phyloP scores from a whole-genome alignment of 1,140 invertebrate genomes.

The Drosophila simulans region DNA sequence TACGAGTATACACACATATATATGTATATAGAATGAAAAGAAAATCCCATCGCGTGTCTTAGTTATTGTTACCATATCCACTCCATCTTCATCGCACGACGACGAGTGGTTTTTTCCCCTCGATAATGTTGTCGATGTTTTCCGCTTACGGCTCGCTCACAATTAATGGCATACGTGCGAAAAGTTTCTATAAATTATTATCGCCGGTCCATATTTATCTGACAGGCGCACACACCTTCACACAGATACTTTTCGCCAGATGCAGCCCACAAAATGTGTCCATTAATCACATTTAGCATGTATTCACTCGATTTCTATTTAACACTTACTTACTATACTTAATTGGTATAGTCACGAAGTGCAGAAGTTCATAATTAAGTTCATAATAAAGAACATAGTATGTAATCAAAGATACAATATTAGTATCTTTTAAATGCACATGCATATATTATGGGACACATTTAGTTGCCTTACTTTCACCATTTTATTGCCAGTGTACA shows the following conservation, averaged over 20 bases:
- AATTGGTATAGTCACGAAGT: conserved; percentile 20
- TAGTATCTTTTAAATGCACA: too few species aligned
- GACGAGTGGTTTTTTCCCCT: background rate
- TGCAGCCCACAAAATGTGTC: background rate
- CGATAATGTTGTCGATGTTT: conserved; percentile 44
- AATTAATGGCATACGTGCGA: conserved; percentile 70
- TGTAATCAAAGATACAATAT: too few species aligned
- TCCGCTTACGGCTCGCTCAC: conserved; percentile 53
- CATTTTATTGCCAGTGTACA: background rate
- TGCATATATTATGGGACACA: too few species aligned
- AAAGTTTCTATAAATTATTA: conserved; percentile 69
- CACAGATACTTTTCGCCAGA: conserved; percentile 7
- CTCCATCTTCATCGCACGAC: conserved; percentile 8
- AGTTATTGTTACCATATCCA: conserved; percentile 36
- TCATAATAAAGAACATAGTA: too few species aligned
- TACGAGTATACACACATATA: too few species aligned
- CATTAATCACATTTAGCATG: conserved; percentile 35
- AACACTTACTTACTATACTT: too few species aligned
- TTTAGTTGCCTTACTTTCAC: too few species aligned
- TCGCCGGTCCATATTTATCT: conserved; percentile 33
- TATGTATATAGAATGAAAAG: background rate
- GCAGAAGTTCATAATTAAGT: background rate
- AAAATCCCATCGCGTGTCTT: conserved; percentile 35
- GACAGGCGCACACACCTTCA: conserved; percentile 25
- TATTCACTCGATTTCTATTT: background rate